A percentile compares a stretch with the other conserved stretches of the same genome.
phyloP scores from a whole-genome alignment of 2,888 invertebrate species.

The Alsophila aescularia region DNA sequence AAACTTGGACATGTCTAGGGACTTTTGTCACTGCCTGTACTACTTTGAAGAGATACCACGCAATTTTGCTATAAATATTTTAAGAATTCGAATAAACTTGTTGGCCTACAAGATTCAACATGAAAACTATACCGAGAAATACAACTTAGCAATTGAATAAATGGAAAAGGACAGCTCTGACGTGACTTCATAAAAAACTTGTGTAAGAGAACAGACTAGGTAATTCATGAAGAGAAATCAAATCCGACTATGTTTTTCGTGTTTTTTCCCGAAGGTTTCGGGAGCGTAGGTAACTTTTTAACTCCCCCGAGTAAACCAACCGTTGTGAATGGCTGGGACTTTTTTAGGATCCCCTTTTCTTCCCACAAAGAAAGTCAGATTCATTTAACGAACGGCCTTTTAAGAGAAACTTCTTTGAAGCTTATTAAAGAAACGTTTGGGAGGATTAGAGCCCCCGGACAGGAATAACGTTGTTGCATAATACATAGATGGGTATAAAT shows the following conservation, averaged over 20 bases:
- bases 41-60: background rate
- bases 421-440: slow-evolving; percentile 71
- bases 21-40: too few species aligned
- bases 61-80: background rate
- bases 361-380: slow-evolving; percentile 72
- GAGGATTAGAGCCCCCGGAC: slow-evolving; percentile 58
- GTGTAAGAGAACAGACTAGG: slow-evolving; percentile 26
- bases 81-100: background rate
- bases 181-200: slow-evolving; percentile 25
- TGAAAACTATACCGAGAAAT: background rate
- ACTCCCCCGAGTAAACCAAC: slow-evolving; percentile 67
- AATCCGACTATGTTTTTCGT: slow-evolving; percentile 59
- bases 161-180: slow-evolving; percentile 18
- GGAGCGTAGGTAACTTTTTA: slow-evolving; percentile 63
- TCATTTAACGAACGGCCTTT: slow-evolving; percentile 71
- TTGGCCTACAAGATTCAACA: background rate
- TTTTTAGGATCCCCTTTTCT: slow-evolving; percentile 68
- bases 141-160: slow-evolving; percentile 16
- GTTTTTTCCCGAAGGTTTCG: slow-evolving; percentile 51
- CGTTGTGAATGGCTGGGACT: slow-evolving; percentile 67
- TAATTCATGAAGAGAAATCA: slow-evolving; percentile 46
- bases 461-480: slow-evolving; percentile 48
- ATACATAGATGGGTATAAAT: slow-evolving; percentile 35
- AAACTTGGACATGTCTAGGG: too few species aligned
- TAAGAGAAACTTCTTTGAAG: slow-evolving; percentile 70